Conservation (phyloP, 2,113 vertebrate genomes). For the Datnioides undecimradiatus region DNA sequence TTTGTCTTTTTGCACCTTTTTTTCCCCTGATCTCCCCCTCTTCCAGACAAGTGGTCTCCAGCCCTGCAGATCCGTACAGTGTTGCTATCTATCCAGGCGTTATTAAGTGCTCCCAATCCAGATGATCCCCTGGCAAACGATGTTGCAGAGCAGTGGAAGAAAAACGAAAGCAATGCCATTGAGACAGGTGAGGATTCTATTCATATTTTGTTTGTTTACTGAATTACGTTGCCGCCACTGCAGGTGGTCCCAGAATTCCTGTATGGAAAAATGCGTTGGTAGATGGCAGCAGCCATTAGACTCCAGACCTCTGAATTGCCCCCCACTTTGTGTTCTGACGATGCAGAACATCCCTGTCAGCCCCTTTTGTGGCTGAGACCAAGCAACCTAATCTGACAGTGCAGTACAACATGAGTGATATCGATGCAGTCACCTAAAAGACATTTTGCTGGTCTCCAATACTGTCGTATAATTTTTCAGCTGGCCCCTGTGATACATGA, state of each 20-base stretch:
- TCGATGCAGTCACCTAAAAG: no score
- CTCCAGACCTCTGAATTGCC: neutral
- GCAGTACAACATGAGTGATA: no score
- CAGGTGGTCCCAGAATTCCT: neutral
- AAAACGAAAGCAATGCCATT: slow-evolving; percentile 98
- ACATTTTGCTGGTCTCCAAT: neutral
- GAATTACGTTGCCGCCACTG: neutral
- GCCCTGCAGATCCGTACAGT: slow-evolving; percentile 99
- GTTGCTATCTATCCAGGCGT: slow-evolving; percentile 99
- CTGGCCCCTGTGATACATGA: no score
- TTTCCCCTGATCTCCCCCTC: neutral
- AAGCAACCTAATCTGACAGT: neutral
- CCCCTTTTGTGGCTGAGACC: neutral
- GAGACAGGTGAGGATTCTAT: slow-evolving; percentile 90
- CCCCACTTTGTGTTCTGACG: neutral
- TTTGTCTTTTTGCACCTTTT: neutral
- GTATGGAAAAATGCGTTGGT: slow-evolving; percentile 2
- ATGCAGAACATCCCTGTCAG: neutral
- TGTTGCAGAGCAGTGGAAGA: slow-evolving; percentile 99
- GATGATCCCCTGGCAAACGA: slow-evolving; percentile 99
- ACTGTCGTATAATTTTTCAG: no score
- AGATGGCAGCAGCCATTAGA: slow-evolving; percentile 19
- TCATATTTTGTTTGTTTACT: neutral
- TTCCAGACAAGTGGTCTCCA: slow-evolving; percentile 98
- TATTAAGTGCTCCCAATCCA: slow-evolving; percentile 99